Evolutionary conservation across 2,797 vertebrate species (phyloP).

Genomic region (Philypnodon macrostomus): DNA sequence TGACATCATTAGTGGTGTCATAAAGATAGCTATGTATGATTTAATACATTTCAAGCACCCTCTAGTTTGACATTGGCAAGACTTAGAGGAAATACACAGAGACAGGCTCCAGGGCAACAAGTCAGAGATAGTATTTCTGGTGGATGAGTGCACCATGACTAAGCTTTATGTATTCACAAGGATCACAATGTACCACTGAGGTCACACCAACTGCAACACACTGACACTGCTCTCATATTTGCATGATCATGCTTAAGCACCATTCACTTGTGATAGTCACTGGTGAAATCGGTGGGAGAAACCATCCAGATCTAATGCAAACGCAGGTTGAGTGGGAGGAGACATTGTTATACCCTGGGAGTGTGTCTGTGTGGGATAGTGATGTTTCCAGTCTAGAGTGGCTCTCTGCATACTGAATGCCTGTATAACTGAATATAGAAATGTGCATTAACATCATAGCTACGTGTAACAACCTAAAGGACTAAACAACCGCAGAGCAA

Average conservation of each 20-base stretch:
- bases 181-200: constrained; percentile 23
- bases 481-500: background rate
- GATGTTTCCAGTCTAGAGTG: constrained; percentile 28
- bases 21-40: too few relatives aligned
- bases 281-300: constrained; percentile 48
- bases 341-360: constrained; percentile 34
- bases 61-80: background rate
- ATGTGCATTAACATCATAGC: background rate
- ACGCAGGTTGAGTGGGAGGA: constrained; percentile 40
- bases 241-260: constrained; percentile 13
- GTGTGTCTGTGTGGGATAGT: constrained; percentile 26
- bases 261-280: constrained; percentile 1
- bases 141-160: constrained; percentile 19
- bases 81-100: background rate
- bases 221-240: constrained; percentile 29
- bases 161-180: constrained; percentile 14
- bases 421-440: constrained; percentile 4
- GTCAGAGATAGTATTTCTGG: constrained; percentile 3
- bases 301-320: constrained; percentile 24
- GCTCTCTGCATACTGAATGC: constrained; percentile 30
- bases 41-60: too few relatives aligned
- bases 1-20: too few relatives aligned
- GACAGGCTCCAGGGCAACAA: background rate
- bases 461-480: background rate
- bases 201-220: constrained; percentile 20